Conservation (phyloP, 2,888 invertebrate genomes). For the Adineta ricciae region DNA sequence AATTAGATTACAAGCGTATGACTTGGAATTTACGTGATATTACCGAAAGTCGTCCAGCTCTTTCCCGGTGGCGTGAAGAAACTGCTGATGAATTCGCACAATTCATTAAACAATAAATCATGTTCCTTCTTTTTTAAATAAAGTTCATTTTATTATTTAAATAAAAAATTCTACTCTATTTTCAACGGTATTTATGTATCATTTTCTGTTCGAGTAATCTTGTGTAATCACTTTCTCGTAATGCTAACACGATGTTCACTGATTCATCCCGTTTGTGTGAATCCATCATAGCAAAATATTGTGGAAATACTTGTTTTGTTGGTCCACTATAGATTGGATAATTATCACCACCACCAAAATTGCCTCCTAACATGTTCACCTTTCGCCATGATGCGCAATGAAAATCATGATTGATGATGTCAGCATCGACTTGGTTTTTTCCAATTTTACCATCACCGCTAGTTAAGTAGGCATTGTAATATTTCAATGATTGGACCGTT, state of each 20-base stretch:
- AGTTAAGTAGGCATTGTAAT: background rate
- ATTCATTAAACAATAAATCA: background rate
- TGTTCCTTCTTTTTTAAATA: background rate
- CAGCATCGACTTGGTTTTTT: background rate
- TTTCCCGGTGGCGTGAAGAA: constrained; percentile 2
- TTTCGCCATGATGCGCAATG: background rate
- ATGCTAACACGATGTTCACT: background rate
- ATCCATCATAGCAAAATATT: background rate
- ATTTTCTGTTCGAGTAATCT: background rate
- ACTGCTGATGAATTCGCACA: constrained; percentile 7
- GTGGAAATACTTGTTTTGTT: background rate
- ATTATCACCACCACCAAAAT: background rate
- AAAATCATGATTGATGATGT: background rate
- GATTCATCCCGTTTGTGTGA: background rate
- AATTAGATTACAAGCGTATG: background rate
- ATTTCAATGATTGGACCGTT: background rate
- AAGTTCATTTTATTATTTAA: background rate
- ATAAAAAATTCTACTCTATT: too few species aligned
- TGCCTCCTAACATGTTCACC: background rate
- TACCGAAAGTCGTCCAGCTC: background rate
- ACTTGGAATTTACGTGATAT: constrained; percentile 5
- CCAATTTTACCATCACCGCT: background rate
- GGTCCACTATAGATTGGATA: background rate
- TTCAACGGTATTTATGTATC: background rate
- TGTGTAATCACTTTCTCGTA: background rate